Conservation (phyloP, 2,797 vertebrate genomes). For the Limosa lapponica region DNA sequence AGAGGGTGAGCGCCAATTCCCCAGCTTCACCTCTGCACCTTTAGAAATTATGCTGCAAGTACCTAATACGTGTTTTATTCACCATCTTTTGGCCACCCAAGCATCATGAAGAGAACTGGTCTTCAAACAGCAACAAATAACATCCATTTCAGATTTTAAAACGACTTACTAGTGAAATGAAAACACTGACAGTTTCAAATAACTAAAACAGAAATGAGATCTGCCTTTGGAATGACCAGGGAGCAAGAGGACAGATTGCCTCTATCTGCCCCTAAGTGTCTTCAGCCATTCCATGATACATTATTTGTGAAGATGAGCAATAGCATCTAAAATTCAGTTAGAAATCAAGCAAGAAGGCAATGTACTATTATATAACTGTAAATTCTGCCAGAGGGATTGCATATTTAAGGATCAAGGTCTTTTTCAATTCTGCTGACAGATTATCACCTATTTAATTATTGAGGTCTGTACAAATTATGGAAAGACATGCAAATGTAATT, state of each 20-base stretch:
- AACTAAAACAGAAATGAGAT: not conserved
- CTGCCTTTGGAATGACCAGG: not conserved
- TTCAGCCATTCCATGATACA: not conserved
- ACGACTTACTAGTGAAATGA: not conserved
- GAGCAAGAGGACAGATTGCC: not conserved
- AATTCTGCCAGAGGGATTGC: not conserved
- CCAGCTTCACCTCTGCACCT: not conserved
- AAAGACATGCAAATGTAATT: constrained; percentile 42
- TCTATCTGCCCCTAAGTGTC: not conserved
- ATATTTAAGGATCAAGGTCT: not conserved
- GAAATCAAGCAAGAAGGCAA: constrained; percentile 34
- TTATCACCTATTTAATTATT: constrained; percentile 56
- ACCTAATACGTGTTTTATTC: not conserved
- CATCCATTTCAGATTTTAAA: not conserved
- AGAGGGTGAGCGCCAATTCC: not conserved
- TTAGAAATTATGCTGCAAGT: not conserved
- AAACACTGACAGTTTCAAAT: not conserved
- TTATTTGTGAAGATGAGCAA: not conserved
- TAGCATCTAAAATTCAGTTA: not conserved
- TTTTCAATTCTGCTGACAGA: constrained; percentile 36
- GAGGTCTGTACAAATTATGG: constrained; percentile 35
- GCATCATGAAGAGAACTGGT: not conserved
- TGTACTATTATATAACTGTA: not conserved
- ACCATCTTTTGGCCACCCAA: not conserved
- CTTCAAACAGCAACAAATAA: not conserved